Evolutionary conservation across 2,888 invertebrate species (phyloP), one percentile per base, ranked within the genome.

Genomic region (Pristionchus mayeri): DNA sequence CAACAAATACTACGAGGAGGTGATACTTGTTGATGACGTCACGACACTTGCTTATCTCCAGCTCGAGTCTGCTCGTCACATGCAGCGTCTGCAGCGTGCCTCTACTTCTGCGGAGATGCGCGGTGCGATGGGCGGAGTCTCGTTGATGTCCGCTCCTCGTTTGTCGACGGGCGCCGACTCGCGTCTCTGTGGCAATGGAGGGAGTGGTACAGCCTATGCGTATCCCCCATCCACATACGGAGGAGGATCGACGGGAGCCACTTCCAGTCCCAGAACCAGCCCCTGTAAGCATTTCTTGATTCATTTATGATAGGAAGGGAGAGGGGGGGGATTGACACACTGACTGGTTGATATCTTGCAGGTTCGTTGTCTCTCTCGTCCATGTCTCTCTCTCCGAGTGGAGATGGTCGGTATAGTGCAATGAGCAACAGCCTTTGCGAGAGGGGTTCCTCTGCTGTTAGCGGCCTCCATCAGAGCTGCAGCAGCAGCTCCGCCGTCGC

Each of bases 1-100:
- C 27, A 52, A 30, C 63, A 82, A 82, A 63, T 82, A 82, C 81
- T 82, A 82, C 30, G 81, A 82, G 16, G 81, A 82, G 81, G 81
- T 82, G 27, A 44, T n/a, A n/a, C n/a, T n/a, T n/a, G n/a, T n/a
- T n/a, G n/a, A n/a, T n/a, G n/a, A n/a, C n/a, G n/a, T n/a, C n/a
- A n/a, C n/a, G n/a, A n/a, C n/a, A n/a, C n/a, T n/a, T n/a, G n/a
- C n/a, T n/a, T n/a, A n/a, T n/a, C n/a, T n/a, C n/a, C 76, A 76
- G 76, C 48, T 76, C 30, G 76, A 48, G 50, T 18, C 48, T 13
- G 76, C 76, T 21, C 76, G 76, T 30, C 40, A 37, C 40, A n/a
- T 71, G 71, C 71, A 71, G 71, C 76, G 76, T 50, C 76, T 78
- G 50, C 71, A 80, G 34, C 80, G 57, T 24, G 57, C 80, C 3